These are phyloP conservation scores for Amniataba percoides DNA, from an alignment of 2,797 vertebrate species.

Conservation along the genomic window DNA sequence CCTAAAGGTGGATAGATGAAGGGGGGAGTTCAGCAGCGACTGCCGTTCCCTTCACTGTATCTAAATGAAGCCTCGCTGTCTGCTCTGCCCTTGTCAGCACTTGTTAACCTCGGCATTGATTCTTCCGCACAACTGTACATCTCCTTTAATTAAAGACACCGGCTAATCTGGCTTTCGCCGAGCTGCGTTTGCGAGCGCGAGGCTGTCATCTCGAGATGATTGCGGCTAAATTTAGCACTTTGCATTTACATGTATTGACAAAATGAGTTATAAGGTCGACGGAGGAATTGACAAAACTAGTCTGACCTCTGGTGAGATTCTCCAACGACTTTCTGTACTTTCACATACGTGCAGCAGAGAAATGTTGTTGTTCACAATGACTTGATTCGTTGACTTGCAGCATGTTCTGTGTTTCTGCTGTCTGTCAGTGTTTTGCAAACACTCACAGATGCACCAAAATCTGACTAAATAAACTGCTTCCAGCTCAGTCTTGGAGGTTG, in stretches of 20 bases:
- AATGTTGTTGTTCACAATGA: background rate
- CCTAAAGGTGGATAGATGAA: constrained; percentile 22
- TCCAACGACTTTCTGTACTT: constrained; percentile 29
- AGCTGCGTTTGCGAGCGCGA: constrained; percentile 45
- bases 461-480: background rate
- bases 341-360: background rate
- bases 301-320: constrained; percentile 51
- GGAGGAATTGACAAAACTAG: constrained; percentile 47
- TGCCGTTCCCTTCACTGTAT: constrained; percentile 54
- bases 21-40: constrained; percentile 32
- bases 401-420: background rate
- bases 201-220: constrained; percentile 68
- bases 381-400: background rate
- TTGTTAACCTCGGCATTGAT: constrained; percentile 80
- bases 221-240: constrained; percentile 59
- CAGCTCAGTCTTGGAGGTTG: background rate
- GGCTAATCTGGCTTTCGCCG: constrained; percentile 67
- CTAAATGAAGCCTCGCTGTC: constrained; percentile 67
- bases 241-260: constrained; percentile 74
- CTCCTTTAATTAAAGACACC: constrained; percentile 79
- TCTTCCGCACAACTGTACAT: constrained; percentile 71
- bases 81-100: constrained; percentile 75
- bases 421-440: background rate
- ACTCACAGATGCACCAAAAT: background rate
- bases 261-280: constrained; percentile 36